Conservation (phyloP, 2,888 invertebrate genomes). For the Phania funesta region DNA sequence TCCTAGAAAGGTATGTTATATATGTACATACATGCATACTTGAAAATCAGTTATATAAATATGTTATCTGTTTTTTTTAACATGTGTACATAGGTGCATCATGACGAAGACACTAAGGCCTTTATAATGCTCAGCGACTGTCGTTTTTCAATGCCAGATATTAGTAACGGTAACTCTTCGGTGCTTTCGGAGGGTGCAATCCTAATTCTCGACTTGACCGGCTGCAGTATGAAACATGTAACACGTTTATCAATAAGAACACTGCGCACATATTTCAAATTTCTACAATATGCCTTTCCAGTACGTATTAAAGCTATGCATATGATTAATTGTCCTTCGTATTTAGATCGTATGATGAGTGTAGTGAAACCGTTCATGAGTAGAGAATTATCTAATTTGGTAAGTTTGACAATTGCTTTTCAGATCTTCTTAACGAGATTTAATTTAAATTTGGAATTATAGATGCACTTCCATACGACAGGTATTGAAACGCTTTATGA, state of each 20-base stretch:
- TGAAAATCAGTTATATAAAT: neutral
- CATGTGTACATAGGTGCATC: conserved; percentile 81
- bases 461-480: conserved; percentile 86
- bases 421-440: neutral
- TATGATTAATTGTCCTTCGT: conserved; percentile 84
- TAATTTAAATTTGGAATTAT: conserved; percentile 39
- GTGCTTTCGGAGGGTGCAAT: conserved; percentile 82
- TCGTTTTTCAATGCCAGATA: conserved; percentile 78
- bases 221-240: conserved; percentile 84
- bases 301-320: conserved; percentile 81
- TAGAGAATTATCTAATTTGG: conserved; percentile 84
- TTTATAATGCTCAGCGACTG: conserved; percentile 88
- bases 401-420: conserved; percentile 71
- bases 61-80: neutral
- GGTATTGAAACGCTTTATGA: conserved; percentile 84
- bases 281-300: conserved; percentile 75
- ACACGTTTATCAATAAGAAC: conserved; percentile 80
- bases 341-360: conserved; percentile 83
- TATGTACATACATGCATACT: too few relatives aligned
- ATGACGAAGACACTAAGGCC: conserved; percentile 84
- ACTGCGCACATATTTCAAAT: conserved; percentile 74
- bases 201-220: conserved; percentile 86
- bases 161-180: conserved; percentile 48
- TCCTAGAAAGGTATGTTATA: conserved; percentile 74
- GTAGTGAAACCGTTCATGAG: conserved; percentile 85